These are phyloP conservation scores for Chiloscyllium punctatum DNA, from an alignment of 2,797 vertebrate genomes.

Conservation along the genomic window DNA sequence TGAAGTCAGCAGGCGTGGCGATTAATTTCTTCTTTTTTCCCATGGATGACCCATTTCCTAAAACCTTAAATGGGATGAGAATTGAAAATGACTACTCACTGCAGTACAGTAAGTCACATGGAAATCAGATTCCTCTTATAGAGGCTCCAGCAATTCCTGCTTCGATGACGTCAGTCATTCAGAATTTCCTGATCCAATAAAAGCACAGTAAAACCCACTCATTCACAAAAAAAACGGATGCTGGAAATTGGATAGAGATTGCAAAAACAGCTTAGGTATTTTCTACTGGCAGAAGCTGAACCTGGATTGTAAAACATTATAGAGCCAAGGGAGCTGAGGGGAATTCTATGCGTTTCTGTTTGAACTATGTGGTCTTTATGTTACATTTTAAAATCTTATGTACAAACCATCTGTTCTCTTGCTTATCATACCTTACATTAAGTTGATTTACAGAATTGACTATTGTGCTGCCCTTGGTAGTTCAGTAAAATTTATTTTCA, in stretches of 20 bases:
- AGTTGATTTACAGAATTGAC: background rate
- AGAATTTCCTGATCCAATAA: constrained; percentile 36
- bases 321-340: background rate
- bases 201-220: constrained; percentile 27
- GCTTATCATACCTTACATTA: background rate
- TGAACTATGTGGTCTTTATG: background rate
- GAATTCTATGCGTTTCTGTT: constrained; percentile 25
- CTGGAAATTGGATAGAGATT: background rate
- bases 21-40: background rate
- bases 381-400: background rate
- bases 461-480: background rate
- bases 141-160: background rate
- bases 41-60: background rate
- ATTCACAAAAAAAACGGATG: constrained; percentile 22
- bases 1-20: background rate
- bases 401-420: constrained; percentile 27
- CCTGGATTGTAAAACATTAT: background rate
- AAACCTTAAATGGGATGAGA: background rate
- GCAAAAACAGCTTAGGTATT: background rate
- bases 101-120: constrained; percentile 19
- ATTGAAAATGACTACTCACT: background rate
- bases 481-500: background rate
- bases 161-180: constrained; percentile 4
- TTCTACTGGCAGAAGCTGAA: constrained; percentile 10
- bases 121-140: background rate